Base-by-base conservation (phyloP, 2,797 vertebrate genomes). In the Propithecus deckenii region DNA sequence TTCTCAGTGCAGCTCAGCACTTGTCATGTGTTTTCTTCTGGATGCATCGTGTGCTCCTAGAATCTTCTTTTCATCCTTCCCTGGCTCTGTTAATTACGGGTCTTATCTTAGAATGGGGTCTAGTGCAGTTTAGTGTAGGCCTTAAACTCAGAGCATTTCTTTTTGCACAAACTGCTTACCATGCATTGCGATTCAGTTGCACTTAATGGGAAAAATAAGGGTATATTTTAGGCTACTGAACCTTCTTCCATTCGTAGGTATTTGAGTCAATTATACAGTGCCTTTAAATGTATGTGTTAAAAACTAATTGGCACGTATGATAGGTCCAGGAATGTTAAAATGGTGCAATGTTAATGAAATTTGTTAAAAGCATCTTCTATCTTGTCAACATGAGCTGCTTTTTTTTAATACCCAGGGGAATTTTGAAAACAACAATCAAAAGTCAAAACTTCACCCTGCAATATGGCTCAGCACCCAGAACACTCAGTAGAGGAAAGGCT, bases 1-100 rank as follows among this genome's bases (percentile, higher is more conserved):
- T 98, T 98, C 94, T 98, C 86, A 88, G 94, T 89, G 67, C 48
- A 69, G 79, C 96, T 95, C 94, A 67, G 65, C 86, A 59, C 38
- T 93, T 90, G 28, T 91, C 92, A 86, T 91, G 18, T 15, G 67
- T 96, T 85, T 95, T 41, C 30, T 79, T 81, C 30, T 9, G 86
- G 95, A 61, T 61, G 4, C n/a, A n/a, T 97, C 92, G 84, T 94
- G 55, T 43, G 0, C 81, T 95, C 94, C 97, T 63, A 72, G 84
- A 74, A 57, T 35, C 32, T 89, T 67, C 71, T 75, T 89, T 94
- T 43, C 48, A 30, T 25, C 18, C 22, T 94, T 63, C 20, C 96
- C 93, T 92, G 92, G 72, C 13, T 25, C 91, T 78, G 91, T 97
- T 97, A 95, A 79, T 97, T 35, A 28, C 4, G 89, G 92, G 61